A percentile compares a stretch with the other conserved stretches of the same genome.
Conservation (phyloP, 1,140 invertebrate species). For the Dinothrombium tinctorium region DNA sequence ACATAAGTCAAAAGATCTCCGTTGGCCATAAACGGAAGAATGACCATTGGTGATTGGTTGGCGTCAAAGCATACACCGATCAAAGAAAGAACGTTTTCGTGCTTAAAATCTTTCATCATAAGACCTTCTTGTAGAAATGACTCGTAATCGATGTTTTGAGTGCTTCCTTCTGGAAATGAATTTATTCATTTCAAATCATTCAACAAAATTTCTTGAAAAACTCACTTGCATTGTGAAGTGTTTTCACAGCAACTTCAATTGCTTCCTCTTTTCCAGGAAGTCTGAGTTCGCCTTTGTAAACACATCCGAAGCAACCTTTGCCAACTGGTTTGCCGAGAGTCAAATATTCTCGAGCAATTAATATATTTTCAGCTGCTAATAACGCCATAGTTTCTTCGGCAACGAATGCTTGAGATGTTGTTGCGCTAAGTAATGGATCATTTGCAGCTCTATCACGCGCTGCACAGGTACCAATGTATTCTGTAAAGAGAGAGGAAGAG, state of each 20-base stretch:
- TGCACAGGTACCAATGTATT: not conserved
- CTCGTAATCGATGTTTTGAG: constrained; percentile 11
- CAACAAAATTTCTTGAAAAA: constrained; percentile 1
- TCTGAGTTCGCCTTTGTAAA: constrained; percentile 21
- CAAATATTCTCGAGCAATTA: constrained; percentile 19
- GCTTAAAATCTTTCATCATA: constrained; percentile 28
- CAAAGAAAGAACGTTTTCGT: constrained; percentile 24
- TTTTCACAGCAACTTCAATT: constrained; percentile 24
- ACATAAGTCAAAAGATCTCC: constrained; percentile 26
- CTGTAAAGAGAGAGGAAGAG: not conserved
- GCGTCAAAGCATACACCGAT: constrained; percentile 25
- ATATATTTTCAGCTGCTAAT: constrained; percentile 19
- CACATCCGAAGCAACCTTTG: constrained; percentile 26
- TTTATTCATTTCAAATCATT: not conserved
- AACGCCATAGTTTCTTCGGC: constrained; percentile 19
- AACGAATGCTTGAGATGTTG: constrained; percentile 6
- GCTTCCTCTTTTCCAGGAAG: constrained; percentile 18
- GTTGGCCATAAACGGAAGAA: constrained; percentile 26
- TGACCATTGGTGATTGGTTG: constrained; percentile 21
- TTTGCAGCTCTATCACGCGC: not conserved
- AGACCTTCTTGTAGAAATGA: constrained; percentile 27
- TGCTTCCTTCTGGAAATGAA: not conserved
- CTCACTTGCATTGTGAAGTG: constrained; percentile 18
- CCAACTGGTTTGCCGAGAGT: constrained; percentile 21
- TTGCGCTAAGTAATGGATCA: not conserved